phyloP scores from a whole-genome alignment of 2,888 invertebrate genomes.

The Orthosia gracilis region DNA sequence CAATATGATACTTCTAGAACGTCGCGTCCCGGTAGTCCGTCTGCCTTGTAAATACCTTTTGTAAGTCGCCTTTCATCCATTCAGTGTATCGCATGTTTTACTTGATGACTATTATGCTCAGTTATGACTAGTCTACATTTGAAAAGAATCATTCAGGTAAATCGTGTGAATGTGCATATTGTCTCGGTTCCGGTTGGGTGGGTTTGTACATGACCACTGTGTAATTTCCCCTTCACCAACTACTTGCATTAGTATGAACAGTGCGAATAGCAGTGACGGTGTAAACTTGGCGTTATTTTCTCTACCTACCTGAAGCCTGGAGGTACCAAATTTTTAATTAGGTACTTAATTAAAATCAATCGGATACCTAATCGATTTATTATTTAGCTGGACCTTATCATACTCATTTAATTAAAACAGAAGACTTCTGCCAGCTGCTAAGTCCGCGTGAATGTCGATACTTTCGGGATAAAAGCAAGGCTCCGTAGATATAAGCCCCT shows the following conservation, averaged over 20 bases:
- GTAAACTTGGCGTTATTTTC: background rate
- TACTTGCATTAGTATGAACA: background rate
- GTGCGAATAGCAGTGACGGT: background rate
- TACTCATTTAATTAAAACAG: too few species aligned
- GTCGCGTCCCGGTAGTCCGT: too few species aligned
- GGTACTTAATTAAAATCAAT: background rate
- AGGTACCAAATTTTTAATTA: background rate
- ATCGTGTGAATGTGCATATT: slow-evolving; percentile 15
- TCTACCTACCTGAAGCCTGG: background rate
- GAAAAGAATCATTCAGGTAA: slow-evolving; percentile 21
- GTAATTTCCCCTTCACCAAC: slow-evolving; percentile 1
- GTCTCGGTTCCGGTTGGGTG: slow-evolving; percentile 12
- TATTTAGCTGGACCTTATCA: background rate
- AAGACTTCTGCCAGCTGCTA: too few species aligned
- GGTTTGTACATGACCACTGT: slow-evolving; percentile 10
- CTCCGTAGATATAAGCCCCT: too few species aligned
- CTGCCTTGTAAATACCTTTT: too few species aligned
- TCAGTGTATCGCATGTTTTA: slow-evolving; percentile 11
- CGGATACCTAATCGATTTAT: background rate
- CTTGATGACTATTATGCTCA: background rate
- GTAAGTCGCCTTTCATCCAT: too few species aligned
- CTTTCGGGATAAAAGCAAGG: too few species aligned
- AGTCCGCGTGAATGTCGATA: too few species aligned
- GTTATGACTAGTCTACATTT: slow-evolving; percentile 10
- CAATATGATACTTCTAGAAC: too few species aligned